phyloP scores from a whole-genome alignment of 1,140 invertebrate genomes.

The Chironomus tepperi region DNA sequence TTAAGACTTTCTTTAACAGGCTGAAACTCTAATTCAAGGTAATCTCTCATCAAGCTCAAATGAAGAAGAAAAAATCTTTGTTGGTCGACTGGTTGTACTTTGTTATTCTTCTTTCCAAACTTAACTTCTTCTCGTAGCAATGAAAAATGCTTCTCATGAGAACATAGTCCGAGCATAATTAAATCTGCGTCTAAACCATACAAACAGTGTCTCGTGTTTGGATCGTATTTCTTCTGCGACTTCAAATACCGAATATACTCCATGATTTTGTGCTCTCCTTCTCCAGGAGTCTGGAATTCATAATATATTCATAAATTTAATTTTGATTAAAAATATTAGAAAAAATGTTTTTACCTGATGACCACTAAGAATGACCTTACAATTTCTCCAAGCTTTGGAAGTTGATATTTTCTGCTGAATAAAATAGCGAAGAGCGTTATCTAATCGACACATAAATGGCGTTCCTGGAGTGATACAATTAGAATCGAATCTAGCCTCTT shows the following conservation, averaged over 20 bases:
- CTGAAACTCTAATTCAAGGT: slow-evolving; percentile 86
- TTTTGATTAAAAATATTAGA: no score
- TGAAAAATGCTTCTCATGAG: slow-evolving; percentile 91
- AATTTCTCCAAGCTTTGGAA: slow-evolving; percentile 73
- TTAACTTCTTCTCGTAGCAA: slow-evolving; percentile 85
- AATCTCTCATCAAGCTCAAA: slow-evolving; percentile 83
- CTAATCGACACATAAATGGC: slow-evolving; percentile 77
- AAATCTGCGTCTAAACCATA: slow-evolving; percentile 95
- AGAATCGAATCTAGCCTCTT: slow-evolving; percentile 79
- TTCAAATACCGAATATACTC: slow-evolving; percentile 88
- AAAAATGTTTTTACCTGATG: slow-evolving; percentile 72
- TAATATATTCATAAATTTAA: no score
- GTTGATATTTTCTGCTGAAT: slow-evolving; percentile 76
- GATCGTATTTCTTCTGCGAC: slow-evolving; percentile 71
- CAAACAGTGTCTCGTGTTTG: slow-evolving; percentile 85
- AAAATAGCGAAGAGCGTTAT: slow-evolving; percentile 82
- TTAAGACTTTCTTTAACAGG: slow-evolving; percentile 57
- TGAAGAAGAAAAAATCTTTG: slow-evolving; percentile 90
- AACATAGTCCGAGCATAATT: slow-evolving; percentile 87
- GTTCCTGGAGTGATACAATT: slow-evolving; percentile 96
- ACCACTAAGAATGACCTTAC: slow-evolving; percentile 70
- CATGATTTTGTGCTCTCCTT: slow-evolving; percentile 99
- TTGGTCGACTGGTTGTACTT: slow-evolving; percentile 64
- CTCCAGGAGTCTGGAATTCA: slow-evolving; percentile 73
- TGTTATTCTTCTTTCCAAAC: slow-evolving; percentile 56